Evolutionary conservation across 1,140 invertebrate genomes (phyloP).

Genomic region (Solenopsis fugax): DNA sequence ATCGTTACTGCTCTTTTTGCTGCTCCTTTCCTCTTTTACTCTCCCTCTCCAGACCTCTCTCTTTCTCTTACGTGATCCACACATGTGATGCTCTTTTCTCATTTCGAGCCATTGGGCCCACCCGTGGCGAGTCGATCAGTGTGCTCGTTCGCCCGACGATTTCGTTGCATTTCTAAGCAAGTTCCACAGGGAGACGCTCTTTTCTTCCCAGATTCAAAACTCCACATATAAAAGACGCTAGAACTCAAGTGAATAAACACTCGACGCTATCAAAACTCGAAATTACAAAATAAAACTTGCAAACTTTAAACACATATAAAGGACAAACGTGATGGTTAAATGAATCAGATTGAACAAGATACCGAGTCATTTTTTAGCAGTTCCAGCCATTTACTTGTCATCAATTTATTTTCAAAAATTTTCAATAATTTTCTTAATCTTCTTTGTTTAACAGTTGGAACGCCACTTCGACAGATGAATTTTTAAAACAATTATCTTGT

Average conservation of each 20-base stretch:
- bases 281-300: neutral
- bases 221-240: slow-evolving; percentile 1
- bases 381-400: neutral
- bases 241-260: slow-evolving; percentile 49
- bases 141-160: slow-evolving; percentile 72
- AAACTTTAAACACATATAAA: neutral
- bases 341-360: neutral
- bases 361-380: neutral
- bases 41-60: neutral
- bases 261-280: slow-evolving; percentile 7
- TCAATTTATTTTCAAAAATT: neutral
- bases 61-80: slow-evolving; percentile 14
- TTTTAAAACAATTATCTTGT: neutral
- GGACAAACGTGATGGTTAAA: neutral
- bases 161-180: slow-evolving; percentile 78
- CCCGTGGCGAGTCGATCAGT: slow-evolving; percentile 77
- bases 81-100: slow-evolving; percentile 68
- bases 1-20: slow-evolving; percentile 65
- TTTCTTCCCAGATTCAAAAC: slow-evolving; percentile 43
- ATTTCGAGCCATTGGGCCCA: slow-evolving; percentile 66
- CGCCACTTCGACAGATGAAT: neutral
- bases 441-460: too few relatives aligned
- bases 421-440: too few relatives aligned
- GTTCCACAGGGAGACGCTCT: slow-evolving; percentile 25
- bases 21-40: slow-evolving; percentile 33